A percentile compares a stretch with the other conserved stretches of the same genome.
Evolutionary conservation across 2,797 vertebrate species (phyloP).

Genomic region (Cirrhinus molitorella): DNA sequence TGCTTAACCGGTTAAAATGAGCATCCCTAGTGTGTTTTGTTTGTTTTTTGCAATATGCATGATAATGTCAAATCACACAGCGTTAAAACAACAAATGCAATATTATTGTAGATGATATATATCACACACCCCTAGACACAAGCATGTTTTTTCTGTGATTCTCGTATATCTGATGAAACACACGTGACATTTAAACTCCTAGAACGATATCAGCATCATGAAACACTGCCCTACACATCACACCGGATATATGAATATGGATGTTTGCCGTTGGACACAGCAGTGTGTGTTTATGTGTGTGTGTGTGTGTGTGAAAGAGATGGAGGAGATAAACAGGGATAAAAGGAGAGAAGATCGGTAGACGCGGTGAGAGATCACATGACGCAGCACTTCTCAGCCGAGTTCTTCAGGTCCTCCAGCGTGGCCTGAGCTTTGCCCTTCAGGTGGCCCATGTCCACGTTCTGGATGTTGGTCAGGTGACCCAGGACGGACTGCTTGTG

Average conservation of each 20-base stretch:
- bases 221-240: slow-evolving; percentile 36
- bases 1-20: too few relatives aligned
- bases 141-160: slow-evolving; percentile 26
- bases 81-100: too few relatives aligned
- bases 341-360: slow-evolving; percentile 63
- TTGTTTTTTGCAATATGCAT: too few relatives aligned
- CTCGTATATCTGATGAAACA: slow-evolving; percentile 22
- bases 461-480: slow-evolving; percentile 93
- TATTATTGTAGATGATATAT: too few relatives aligned
- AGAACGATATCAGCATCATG: slow-evolving; percentile 35
- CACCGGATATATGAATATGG: slow-evolving; percentile 33
- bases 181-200: slow-evolving; percentile 14
- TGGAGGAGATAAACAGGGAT: slow-evolving; percentile 59
- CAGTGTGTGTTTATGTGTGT: slow-evolving; percentile 19
- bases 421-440: slow-evolving; percentile 96
- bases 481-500: slow-evolving; percentile 92
- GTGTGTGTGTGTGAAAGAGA: not conserved
- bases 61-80: too few relatives aligned
- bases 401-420: slow-evolving; percentile 93
- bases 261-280: slow-evolving; percentile 46
- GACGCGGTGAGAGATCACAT: slow-evolving; percentile 82
- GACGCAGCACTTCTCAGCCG: slow-evolving; percentile 91
- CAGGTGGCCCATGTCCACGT: slow-evolving; percentile 91
- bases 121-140: too few relatives aligned
- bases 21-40: too few relatives aligned